Conservation (phyloP, 2,113 vertebrate species). For the Tretioscincus oriximinensis region DNA sequence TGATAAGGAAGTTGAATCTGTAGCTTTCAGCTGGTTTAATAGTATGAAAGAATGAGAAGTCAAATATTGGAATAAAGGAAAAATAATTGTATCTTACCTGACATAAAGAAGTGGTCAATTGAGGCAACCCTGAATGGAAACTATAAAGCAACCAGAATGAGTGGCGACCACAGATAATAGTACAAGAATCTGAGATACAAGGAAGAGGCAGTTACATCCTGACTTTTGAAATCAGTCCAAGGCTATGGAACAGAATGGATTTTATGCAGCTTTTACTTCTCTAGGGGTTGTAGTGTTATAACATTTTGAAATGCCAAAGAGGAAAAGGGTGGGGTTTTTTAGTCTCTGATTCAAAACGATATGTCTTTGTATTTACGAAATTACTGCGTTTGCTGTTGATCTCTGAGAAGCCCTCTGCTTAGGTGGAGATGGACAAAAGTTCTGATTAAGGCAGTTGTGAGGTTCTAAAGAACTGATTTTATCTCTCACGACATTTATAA, state of each 20-base stretch:
- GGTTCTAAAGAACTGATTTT: too few species aligned
- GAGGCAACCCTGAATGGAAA: conserved; percentile 6
- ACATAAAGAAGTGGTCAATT: not conserved
- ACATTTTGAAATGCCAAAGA: not conserved
- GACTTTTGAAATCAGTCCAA: conserved; percentile 21
- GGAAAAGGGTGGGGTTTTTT: too few species aligned
- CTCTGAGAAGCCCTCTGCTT: too few species aligned
- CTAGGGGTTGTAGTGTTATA: not conserved
- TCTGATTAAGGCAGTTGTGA: too few species aligned
- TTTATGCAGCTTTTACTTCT: not conserved
- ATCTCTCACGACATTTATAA: too few species aligned
- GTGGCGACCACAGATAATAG: conserved; percentile 25
- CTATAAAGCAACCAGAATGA: conserved; percentile 7
- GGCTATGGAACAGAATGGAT: not conserved
- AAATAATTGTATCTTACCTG: conserved; percentile 8
- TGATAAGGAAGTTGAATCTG: not conserved
- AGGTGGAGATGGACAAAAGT: too few species aligned
- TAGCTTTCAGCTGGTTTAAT: conserved; percentile 3
- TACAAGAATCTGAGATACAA: conserved; percentile 14
- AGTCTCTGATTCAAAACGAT: too few species aligned
- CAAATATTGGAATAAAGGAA: conserved; percentile 27
- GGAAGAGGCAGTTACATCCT: not conserved
- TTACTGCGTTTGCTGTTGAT: too few species aligned
- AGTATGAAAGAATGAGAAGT: not conserved
- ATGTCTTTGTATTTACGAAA: too few species aligned